Conservation (phyloP, 2,888 invertebrate genomes). For the Onthophagus sagittarius region DNA sequence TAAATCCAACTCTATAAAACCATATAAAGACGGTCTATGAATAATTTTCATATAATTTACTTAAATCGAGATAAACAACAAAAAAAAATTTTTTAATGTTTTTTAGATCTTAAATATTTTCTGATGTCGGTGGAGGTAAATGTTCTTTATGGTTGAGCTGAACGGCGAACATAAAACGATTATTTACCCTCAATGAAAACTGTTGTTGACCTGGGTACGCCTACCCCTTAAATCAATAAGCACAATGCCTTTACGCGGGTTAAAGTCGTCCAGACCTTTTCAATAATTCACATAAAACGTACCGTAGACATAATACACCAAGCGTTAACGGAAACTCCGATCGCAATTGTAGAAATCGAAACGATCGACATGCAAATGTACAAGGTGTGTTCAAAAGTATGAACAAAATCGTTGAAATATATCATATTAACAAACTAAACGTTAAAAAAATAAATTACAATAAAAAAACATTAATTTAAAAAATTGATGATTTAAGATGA, state of each 20-base stretch:
- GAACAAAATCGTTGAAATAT: too few species aligned
- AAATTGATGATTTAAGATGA: neutral
- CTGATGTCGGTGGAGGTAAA: too few species aligned
- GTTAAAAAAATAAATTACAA: too few species aligned
- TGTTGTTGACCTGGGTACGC: neutral
- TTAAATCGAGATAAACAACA: neutral
- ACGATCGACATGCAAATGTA: neutral
- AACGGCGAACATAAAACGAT: conserved; percentile 1
- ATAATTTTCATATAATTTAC: neutral
- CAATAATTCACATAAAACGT: conserved; percentile 9
- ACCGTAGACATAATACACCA: conserved; percentile 10
- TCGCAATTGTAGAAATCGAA: neutral
- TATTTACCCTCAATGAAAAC: conserved; percentile 5
- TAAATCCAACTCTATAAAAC: neutral
- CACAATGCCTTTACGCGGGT: conserved; percentile 1
- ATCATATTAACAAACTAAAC: too few species aligned
- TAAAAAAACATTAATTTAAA: too few species aligned
- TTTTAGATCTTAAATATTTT: too few species aligned
- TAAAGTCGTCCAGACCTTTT: conserved; percentile 5
- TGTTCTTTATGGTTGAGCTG: too few species aligned
- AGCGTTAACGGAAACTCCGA: neutral
- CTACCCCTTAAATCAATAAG: conserved; percentile 9
- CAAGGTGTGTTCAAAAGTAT: neutral
- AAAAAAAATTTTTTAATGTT: neutral
- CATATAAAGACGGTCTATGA: neutral